phyloP scores from a whole-genome alignment of 2,797 vertebrate genomes.

The Amniataba percoides region DNA sequence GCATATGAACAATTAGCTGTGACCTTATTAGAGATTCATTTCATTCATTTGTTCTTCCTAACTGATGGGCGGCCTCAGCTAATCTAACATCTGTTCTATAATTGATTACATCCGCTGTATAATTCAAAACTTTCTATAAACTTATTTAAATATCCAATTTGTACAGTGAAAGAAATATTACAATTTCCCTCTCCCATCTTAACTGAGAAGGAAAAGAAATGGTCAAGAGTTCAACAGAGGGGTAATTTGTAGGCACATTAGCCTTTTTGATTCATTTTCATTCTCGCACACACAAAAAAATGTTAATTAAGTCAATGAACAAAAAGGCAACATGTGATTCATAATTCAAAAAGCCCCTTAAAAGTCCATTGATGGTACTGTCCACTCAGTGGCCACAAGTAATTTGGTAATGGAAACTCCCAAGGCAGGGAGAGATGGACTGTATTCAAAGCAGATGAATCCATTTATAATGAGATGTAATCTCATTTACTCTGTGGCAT shows the following conservation, averaged over 20 bases:
- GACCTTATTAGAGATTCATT: constrained; percentile 68
- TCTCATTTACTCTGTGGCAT: constrained; percentile 66
- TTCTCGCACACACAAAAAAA: neutral
- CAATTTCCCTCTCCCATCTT: constrained; percentile 9
- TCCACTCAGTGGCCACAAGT: constrained; percentile 24
- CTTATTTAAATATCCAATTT: constrained; percentile 52
- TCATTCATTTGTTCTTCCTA: constrained; percentile 55
- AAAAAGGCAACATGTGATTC: constrained; percentile 31
- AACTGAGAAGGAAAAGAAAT: constrained; percentile 18
- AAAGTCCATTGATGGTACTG: constrained; percentile 22
- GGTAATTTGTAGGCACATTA: constrained; percentile 1
- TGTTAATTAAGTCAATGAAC: constrained; percentile 21
- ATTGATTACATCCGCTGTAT: constrained; percentile 64
- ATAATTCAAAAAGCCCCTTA: constrained; percentile 24
- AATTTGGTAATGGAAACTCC: constrained; percentile 59
- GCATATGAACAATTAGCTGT: constrained; percentile 64
- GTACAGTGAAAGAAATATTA: constrained; percentile 33
- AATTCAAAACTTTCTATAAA: constrained; percentile 65
- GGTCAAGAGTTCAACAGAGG: neutral
- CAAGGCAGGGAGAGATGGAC: constrained; percentile 38
- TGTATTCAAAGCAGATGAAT: constrained; percentile 67
- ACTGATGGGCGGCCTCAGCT: constrained; percentile 53
- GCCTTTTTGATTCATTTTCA: constrained; percentile 9
- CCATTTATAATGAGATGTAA: constrained; percentile 70
- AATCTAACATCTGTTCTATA: constrained; percentile 70